Percentiles rank a stretch among this genome's conserved stretches.
phyloP scores from a whole-genome alignment of 1,140 invertebrate genomes.

The Zaprionus vittiger region DNA sequence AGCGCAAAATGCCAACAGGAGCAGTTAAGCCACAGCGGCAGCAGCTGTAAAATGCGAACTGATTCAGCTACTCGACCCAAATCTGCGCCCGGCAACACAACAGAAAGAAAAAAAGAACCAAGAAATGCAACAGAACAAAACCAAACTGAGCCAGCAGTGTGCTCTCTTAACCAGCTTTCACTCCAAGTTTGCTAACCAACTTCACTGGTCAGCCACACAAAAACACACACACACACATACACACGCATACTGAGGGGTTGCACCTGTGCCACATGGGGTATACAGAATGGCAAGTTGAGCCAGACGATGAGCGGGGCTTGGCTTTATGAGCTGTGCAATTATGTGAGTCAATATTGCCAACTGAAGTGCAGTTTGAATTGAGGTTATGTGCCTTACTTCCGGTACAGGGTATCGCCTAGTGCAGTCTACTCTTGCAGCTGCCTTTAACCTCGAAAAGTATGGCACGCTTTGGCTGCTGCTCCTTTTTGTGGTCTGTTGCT shows the following conservation, averaged over 20 bases:
- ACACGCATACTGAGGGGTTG: neutral
- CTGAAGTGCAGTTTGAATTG: neutral
- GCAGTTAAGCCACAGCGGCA: slow-evolving; percentile 23
- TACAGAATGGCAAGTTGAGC: neutral
- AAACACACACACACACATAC: slow-evolving; percentile 2
- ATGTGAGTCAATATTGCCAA: neutral
- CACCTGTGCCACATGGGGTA: slow-evolving; percentile 6
- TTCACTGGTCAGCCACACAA: slow-evolving; percentile 47
- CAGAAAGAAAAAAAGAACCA: slow-evolving; percentile 7
- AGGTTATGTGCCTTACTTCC: neutral
- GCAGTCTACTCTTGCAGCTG: neutral
- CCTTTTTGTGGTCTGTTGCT: slow-evolving; percentile 38
- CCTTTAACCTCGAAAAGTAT: slow-evolving; percentile 23
- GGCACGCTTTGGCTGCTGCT: slow-evolving; percentile 31
- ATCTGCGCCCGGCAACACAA: slow-evolving; percentile 24
- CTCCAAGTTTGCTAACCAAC: slow-evolving; percentile 43
- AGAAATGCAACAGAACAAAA: slow-evolving; percentile 68
- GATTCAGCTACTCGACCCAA: slow-evolving; percentile 59
- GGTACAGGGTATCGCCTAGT: slow-evolving; percentile 16
- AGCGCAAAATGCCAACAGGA: slow-evolving; percentile 31
- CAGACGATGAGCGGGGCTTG: neutral
- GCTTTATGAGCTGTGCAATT: too few relatives aligned
- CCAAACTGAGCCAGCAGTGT: slow-evolving; percentile 28
- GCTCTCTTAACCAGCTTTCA: slow-evolving; percentile 33
- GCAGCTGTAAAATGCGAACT: slow-evolving; percentile 52